phyloP scores from a whole-genome alignment of 2,113 vertebrate species.

The Chloroceryle aenea region DNA sequence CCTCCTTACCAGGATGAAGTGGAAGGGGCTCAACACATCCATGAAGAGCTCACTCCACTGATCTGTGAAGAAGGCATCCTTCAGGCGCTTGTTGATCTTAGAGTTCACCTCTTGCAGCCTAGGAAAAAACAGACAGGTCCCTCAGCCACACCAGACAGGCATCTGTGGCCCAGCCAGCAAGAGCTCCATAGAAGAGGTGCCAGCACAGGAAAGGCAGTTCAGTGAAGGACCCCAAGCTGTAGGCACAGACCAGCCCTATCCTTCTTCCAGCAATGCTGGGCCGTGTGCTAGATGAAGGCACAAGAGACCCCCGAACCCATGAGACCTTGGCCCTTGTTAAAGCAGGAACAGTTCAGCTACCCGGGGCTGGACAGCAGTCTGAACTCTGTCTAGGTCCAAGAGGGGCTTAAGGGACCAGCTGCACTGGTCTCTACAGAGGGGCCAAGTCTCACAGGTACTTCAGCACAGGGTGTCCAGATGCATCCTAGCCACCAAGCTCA shows the following conservation, averaged over 20 bases:
- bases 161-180: not conserved
- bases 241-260: not conserved
- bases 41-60: conserved; percentile 97
- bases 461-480: not conserved
- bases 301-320: not conserved
- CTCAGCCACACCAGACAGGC: not conserved
- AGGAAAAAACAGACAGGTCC: not conserved
- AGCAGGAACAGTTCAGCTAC: not conserved
- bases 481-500: not conserved
- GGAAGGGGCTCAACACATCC: conserved; percentile 90
- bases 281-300: not conserved
- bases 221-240: not conserved
- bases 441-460: not conserved
- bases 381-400: not conserved
- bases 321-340: not conserved
- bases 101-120: conserved; percentile 98
- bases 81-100: conserved; percentile 95
- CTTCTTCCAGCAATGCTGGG: not conserved
- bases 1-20: conserved; percentile 90
- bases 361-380: not conserved
- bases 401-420: not conserved
- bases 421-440: not conserved
- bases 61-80: conserved; percentile 96
- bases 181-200: not conserved
- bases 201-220: not conserved